These are phyloP conservation scores for Carassius gibelio DNA, from an alignment of 2,113 vertebrate genomes.

Conservation along the genomic window DNA sequence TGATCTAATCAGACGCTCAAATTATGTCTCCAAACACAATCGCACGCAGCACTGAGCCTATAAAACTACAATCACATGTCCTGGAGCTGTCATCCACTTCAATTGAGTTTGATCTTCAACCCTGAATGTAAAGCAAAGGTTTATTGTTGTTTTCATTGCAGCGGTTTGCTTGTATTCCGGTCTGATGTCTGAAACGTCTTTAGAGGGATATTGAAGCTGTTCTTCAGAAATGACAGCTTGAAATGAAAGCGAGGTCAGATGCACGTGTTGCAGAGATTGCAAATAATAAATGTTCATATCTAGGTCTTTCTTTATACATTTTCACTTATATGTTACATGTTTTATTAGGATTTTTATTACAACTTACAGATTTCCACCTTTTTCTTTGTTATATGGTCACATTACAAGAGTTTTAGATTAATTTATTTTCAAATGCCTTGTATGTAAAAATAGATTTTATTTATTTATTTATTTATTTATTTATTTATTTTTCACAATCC, in stretches of 20 bases:
- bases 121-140: background rate
- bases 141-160: background rate
- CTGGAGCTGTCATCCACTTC: background rate
- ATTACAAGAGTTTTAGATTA: background rate
- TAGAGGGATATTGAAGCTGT: constrained; percentile 1
- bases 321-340: background rate
- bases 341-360: background rate
- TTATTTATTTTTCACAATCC: background rate
- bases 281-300: background rate
- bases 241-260: background rate
- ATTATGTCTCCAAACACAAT: constrained; percentile 13
- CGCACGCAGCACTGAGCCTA: background rate
- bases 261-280: background rate
- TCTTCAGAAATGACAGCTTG: background rate
- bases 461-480: too few species aligned
- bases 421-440: background rate
- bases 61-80: constrained; percentile 9
- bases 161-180: background rate
- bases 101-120: background rate
- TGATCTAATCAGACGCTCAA: constrained; percentile 39
- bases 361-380: background rate
- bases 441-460: too few species aligned
- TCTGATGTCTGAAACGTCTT: background rate
- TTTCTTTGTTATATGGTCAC: too few species aligned
- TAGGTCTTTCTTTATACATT: background rate